Base-by-base conservation (phyloP, 2,113 vertebrate genomes). In the Perca flavescens region DNA sequence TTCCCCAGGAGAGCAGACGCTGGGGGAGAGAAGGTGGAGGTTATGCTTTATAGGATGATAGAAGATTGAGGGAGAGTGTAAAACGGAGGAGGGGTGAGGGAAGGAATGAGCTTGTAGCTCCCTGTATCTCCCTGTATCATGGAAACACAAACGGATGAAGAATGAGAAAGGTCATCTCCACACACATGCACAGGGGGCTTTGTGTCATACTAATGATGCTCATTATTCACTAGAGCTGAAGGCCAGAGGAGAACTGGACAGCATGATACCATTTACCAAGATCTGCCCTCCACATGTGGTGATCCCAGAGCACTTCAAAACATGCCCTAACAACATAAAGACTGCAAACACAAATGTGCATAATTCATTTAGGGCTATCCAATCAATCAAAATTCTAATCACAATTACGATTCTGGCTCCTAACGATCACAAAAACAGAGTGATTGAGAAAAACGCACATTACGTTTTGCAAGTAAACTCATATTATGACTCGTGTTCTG, bases 161-260 rank as follows among this genome's bases (percentile, higher is more conserved):
- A 84, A 89, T 82, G 77, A 76, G 78, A 89, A 92, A 94, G 90
- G 90, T 91, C 91, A 87, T 80, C 71, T 25, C 46, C 43, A 61
- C 63, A 34, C 54, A 62, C 60, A 57, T 46, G 31, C 75, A 64
- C 71, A 49, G 3, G 65, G 54, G 68, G 65, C 74, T 74, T 53
- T 80, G 79, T 84, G 72, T 92, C 87, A 77, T 80, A 69, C 85
- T 92, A 92, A 94, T 92, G 89, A 85, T 31, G 58, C 64, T 91
- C 92, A 93, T 92, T 92, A 86, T 77, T 94, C 90, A 91, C 72
- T 64, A 3, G 16, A 50, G 81, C 77, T 86, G 79, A 91, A 90
- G 91, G 91, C 68, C 86, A 88, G 49, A 77, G 79, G 54, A 79
- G 79, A 82, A 62, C 43, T 36, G 43, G 85, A 84, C 85, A 52